Conservation (phyloP, 2,888 invertebrate species). For the Anthophora plumipes region DNA sequence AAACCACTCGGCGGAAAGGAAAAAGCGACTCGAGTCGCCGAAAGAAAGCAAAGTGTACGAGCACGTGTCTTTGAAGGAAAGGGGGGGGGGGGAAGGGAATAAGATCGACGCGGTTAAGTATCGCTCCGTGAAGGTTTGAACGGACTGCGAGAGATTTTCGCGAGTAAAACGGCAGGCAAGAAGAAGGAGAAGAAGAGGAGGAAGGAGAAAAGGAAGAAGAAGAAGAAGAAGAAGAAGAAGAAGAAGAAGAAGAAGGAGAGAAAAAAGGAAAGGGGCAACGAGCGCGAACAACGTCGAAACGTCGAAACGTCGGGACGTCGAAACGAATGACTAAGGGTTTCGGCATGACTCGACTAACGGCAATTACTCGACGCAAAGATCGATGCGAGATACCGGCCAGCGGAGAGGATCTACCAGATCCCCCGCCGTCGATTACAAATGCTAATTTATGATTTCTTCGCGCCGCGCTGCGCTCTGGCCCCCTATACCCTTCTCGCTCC, state of each 20-base stretch:
- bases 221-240: background rate
- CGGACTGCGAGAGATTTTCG: no score
- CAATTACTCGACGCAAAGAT: constrained; percentile 69
- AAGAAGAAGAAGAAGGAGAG: background rate
- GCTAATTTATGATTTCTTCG: constrained; percentile 79
- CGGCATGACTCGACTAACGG: constrained; percentile 71
- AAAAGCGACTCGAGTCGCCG: no score
- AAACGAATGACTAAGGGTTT: constrained; percentile 68
- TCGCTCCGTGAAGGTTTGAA: no score
- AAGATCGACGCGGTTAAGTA: no score
- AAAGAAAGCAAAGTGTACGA: no score
- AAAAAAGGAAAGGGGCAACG: constrained; percentile 30
- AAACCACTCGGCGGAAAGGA: no score
- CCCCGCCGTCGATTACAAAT: constrained; percentile 76
- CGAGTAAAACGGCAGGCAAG: background rate
- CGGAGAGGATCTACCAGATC: constrained; percentile 64
- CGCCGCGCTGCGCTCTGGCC: background rate
- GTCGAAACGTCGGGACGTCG: constrained; percentile 55
- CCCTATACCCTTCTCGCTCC: constrained; percentile 11
- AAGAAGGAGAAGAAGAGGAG: background rate
- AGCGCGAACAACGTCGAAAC: constrained; percentile 38
- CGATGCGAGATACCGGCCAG: constrained; percentile 70
- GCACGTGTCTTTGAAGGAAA: no score
- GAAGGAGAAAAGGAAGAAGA: background rate
- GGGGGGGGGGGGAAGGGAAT: no score